phyloP scores from a whole-genome alignment of 2,113 vertebrate species.

The Atractosteus spatula region DNA sequence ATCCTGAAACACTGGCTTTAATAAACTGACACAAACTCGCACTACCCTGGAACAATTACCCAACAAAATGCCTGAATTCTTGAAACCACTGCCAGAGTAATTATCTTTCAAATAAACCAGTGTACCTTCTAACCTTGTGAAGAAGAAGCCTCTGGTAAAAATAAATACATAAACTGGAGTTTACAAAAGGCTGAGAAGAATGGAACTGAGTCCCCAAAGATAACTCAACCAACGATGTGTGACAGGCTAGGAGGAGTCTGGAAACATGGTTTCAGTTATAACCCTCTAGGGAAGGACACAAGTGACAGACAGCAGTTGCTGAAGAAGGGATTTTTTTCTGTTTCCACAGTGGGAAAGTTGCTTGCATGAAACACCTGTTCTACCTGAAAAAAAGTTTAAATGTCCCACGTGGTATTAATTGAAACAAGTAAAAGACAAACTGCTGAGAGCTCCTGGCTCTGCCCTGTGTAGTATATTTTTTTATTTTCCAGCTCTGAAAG shows the following conservation, averaged over 20 bases:
- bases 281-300: conserved; percentile 27
- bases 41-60: background rate
- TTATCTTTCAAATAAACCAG: background rate
- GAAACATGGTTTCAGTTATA: background rate
- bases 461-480: no score
- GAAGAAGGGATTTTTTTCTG: no score
- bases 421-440: no score
- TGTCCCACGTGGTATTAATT: no score
- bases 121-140: background rate
- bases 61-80: background rate
- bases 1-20: background rate
- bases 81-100: conserved; percentile 1
- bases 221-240: conserved; percentile 16
- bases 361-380: no score
- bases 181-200: background rate
- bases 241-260: conserved; percentile 7
- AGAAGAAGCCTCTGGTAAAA: background rate
- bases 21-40: background rate
- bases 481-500: no score
- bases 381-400: no score
- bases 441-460: no score
- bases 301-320: conserved; percentile 22
- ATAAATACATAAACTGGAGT: background rate
- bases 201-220: background rate
- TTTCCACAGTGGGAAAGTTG: no score